phyloP scores from a whole-genome alignment of 2,797 vertebrate genomes.

The Chanos chanos region DNA sequence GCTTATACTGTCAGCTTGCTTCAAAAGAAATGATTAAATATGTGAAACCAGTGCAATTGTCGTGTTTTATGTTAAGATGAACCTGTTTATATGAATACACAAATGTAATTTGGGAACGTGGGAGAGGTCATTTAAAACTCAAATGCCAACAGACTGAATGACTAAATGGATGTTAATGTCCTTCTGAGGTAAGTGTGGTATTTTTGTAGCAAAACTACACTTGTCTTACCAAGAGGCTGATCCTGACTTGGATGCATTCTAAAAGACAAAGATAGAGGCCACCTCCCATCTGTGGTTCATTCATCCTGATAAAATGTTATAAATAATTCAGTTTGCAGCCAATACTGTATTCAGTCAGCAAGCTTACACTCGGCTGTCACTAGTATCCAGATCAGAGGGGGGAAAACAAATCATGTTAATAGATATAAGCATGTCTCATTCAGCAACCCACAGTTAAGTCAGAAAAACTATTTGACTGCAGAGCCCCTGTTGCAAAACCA shows the following conservation, averaged over 20 bases:
- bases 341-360: constrained; percentile 51
- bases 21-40: constrained; percentile 86
- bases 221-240: background rate
- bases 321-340: constrained; percentile 66
- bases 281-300: constrained; percentile 52
- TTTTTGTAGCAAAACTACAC: background rate
- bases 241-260: constrained; percentile 61
- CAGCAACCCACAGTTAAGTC: no score
- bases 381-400: no score
- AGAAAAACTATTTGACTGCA: no score
- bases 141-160: no score
- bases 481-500: no score
- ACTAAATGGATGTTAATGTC: background rate
- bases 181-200: background rate
- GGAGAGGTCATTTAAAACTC: background rate
- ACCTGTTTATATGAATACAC: constrained; percentile 48
- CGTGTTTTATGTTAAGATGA: constrained; percentile 57
- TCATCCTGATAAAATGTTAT: constrained; percentile 60
- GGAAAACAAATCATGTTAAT: no score
- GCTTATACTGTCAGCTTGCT: constrained; percentile 90
- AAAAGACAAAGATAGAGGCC: constrained; percentile 41
- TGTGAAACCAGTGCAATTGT: constrained; percentile 7
- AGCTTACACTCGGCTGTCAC: no score
- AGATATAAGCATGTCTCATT: no score
- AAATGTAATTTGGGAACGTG: background rate